These are phyloP conservation scores for Zele albiditarsus DNA, from an alignment of 2,888 invertebrate species.

Conservation along the genomic window DNA sequence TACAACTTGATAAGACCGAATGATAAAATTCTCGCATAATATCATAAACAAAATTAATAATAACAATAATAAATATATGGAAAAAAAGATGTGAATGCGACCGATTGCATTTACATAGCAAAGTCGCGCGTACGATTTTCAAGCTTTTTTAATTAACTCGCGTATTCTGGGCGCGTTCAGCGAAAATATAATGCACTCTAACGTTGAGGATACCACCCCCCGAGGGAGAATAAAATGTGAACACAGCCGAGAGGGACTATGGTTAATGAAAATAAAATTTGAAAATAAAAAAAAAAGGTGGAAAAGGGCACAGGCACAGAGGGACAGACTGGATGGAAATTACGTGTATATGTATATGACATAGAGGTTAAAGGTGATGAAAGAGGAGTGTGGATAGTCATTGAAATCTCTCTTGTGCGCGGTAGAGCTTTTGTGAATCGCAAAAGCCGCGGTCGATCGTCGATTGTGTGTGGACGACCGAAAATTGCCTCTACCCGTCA, in stretches of 20 bases:
- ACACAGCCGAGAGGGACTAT: not conserved
- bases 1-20: too few species aligned
- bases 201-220: not conserved
- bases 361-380: slow-evolving; percentile 19
- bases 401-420: slow-evolving; percentile 44
- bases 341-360: slow-evolving; percentile 10
- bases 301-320: slow-evolving; percentile 20
- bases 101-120: slow-evolving; percentile 35
- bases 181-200: slow-evolving; percentile 23
- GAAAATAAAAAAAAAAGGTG: slow-evolving; percentile 16
- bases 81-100: not conserved
- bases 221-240: not conserved
- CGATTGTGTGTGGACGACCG: slow-evolving; percentile 39
- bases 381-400: slow-evolving; percentile 31
- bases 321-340: slow-evolving; percentile 10
- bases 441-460: slow-evolving; percentile 34
- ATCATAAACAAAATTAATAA: not conserved
- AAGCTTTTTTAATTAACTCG: slow-evolving; percentile 39
- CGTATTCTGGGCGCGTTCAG: slow-evolving; percentile 32
- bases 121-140: slow-evolving; percentile 27
- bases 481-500: slow-evolving; percentile 44
- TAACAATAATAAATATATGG: not conserved
- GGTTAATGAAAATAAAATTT: slow-evolving; percentile 38
- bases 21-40: too few species aligned
- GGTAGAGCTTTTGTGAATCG: slow-evolving; percentile 26